Evolutionary conservation across 2,888 invertebrate species (phyloP), one percentile per base, ranked within the genome.

Genomic region (Drosophila pseudotalamancana): DNA sequence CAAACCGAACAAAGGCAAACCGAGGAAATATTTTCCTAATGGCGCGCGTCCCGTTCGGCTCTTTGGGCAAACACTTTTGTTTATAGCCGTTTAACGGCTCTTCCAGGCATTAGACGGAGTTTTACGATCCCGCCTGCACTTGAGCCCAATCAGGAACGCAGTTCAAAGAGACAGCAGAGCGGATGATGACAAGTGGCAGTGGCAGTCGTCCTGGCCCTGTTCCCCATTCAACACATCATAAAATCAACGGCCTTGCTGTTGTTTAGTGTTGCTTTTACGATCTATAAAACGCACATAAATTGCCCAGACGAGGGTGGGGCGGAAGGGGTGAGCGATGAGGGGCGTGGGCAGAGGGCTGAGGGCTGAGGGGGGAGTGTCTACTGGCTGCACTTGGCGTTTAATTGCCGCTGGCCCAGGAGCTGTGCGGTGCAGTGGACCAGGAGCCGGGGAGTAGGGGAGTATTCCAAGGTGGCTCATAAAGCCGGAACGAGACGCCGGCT

Each of bases 211-310:
- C 75, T 78, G 68, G 37, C 54, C 11, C 29, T 54, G 49, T 23
- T 62, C 64, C 77, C 72, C 74, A 68, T 75, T 88, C 81, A 77
- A 82, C 86, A 89, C 88, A 67, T 88, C 88, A 73, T 88, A 87
- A 88, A 88, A 88, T 77, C 83, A 78, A 78, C 76, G 71, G 67
- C 67, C 61, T 77, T 71, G 74, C 19, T 67, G 51, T 75, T 63
- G 77, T 63, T 77, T 81, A 69, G 80, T 76, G 70, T 75, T 71
- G 65, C 65, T 76, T 87, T 87, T 85, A 88, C 86, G 88, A 88
- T 86, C 87, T 76, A 82, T 87, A 87, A 87, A 87, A 88, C 67
- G 74, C 48, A 72, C 87, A 83, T 84, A 86, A 88, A 88, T 74
- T 69, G n/a, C n/a, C n/a, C n/a, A n/a, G n/a, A n/a, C n/a, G n/a